These are phyloP conservation scores for Clarias laeviceps DNA, from an alignment of 2,797 vertebrate species.

Conservation along the genomic window DNA sequence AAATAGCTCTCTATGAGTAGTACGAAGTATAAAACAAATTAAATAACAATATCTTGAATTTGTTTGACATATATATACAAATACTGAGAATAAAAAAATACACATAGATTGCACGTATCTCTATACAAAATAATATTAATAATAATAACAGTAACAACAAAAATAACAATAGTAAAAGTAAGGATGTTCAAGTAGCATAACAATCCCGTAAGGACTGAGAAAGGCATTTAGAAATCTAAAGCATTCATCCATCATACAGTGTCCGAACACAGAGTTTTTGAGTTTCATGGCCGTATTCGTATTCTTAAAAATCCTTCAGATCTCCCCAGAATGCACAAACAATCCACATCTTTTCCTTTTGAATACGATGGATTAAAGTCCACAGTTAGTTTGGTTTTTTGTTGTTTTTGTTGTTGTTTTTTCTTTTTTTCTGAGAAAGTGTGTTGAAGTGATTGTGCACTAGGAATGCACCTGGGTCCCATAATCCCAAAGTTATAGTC, in stretches of 20 bases:
- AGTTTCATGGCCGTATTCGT: conserved; percentile 61
- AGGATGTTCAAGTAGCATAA: conserved; percentile 78
- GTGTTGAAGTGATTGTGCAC: neutral
- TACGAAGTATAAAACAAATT: conserved; percentile 79
- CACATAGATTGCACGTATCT: conserved; percentile 81
- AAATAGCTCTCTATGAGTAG: conserved; percentile 81
- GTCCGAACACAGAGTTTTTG: conserved; percentile 72
- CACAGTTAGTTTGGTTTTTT: conserved; percentile 59
- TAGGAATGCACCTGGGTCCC: neutral
- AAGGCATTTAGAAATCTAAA: conserved; percentile 69
- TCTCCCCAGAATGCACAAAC: conserved; percentile 63
- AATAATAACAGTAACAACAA: conserved; percentile 63
- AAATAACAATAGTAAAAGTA: conserved; percentile 45
- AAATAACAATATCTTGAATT: conserved; percentile 74
- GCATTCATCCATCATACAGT: conserved; percentile 77
- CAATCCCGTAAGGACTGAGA: conserved; percentile 74
- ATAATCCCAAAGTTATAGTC: conserved; percentile 46
- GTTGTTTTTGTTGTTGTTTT: neutral
- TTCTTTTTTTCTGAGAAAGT: neutral
- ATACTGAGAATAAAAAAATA: conserved; percentile 71
- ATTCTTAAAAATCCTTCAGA: conserved; percentile 48
- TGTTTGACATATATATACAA: conserved; percentile 72
- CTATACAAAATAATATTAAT: conserved; percentile 72
- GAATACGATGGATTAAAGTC: conserved; percentile 68
- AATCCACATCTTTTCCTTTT: conserved; percentile 67